phyloP scores from a whole-genome alignment of 2,113 vertebrate genomes.

The Orycteropus afer region DNA sequence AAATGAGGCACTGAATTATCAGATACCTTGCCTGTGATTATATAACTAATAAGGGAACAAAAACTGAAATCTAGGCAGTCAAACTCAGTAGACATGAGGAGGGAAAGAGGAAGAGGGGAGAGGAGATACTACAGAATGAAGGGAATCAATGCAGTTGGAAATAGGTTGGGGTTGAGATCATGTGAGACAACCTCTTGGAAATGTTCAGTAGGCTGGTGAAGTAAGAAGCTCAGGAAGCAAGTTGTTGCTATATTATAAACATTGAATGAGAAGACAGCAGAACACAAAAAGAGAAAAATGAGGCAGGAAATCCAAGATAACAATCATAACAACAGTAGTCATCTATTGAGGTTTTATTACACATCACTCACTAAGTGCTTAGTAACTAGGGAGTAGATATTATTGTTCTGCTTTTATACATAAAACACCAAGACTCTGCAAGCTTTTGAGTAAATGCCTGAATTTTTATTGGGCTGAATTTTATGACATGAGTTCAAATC shows the following conservation, averaged over 20 bases:
- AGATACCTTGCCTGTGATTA: neutral
- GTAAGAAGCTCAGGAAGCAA: neutral
- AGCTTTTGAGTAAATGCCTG: constrained; percentile 13
- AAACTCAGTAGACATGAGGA: neutral
- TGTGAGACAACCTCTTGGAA: neutral
- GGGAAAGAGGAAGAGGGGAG: too few relatives aligned
- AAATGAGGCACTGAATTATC: neutral
- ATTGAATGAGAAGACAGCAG: neutral
- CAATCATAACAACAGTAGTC: neutral
- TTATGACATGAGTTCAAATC: neutral
- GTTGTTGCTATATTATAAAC: neutral
- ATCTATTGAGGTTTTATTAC: neutral
- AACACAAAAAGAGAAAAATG: neutral
- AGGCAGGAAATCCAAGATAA: neutral
- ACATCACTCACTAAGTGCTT: neutral
- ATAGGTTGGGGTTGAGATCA: neutral
- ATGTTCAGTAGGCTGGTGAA: neutral
- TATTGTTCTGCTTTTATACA: neutral
- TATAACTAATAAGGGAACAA: neutral
- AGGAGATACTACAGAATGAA: neutral
- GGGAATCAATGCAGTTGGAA: neutral
- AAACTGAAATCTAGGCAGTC: neutral
- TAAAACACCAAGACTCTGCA: neutral
- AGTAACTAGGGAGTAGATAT: neutral
- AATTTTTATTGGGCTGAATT: constrained; percentile 15